Evolutionary conservation across 2,888 invertebrate species (phyloP), one percentile per base, ranked within the genome.

Genomic region (Ptychoptera contaminata): DNA sequence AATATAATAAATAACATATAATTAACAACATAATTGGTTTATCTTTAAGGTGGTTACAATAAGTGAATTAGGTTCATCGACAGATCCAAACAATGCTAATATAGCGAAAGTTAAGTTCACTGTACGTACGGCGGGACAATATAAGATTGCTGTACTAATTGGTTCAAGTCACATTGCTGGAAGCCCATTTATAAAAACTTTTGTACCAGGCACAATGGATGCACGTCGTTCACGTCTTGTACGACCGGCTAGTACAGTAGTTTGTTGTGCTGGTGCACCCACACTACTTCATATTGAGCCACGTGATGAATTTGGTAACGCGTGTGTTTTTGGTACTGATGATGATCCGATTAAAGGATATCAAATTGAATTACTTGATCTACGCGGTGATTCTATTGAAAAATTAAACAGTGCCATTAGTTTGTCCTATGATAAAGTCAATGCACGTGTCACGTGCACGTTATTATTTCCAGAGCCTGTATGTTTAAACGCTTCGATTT

Each of bases 91-190:
- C 55, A 79, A 79, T 58, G 87, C 86, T 45, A 86, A 93, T 65
- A 77, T 82, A 37, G 88, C 88, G 43, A 79, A 82, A 55, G 87
- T 88, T 44, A 88, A 90, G 61, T 94, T 93, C 68, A 90, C 88
- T 7, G 92, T 92, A 48, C 78, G 92, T 51, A 82, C 84, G 53
- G 85, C 92, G 15, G 93, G 93, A 31, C 79, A 83, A 54, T 93
- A 94, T 67, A 76, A 79, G 57, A 82, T 94, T 52, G 81, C 83
- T 41, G 77, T 93, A 45, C 75, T 85, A 64, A 83, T 92, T 47
- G 85, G 76, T 62, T 80, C 80, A 48, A 82, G 79, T 56, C 78
- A 81, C 55, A 82, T 91, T 44, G 76, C 79, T 48, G 90, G 90
- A 51, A 87, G 88, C 53, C 93, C 93, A 43, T 91, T 84, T 67